phyloP scores from a whole-genome alignment of 2,113 vertebrate genomes.

The Siniperca knerii region DNA sequence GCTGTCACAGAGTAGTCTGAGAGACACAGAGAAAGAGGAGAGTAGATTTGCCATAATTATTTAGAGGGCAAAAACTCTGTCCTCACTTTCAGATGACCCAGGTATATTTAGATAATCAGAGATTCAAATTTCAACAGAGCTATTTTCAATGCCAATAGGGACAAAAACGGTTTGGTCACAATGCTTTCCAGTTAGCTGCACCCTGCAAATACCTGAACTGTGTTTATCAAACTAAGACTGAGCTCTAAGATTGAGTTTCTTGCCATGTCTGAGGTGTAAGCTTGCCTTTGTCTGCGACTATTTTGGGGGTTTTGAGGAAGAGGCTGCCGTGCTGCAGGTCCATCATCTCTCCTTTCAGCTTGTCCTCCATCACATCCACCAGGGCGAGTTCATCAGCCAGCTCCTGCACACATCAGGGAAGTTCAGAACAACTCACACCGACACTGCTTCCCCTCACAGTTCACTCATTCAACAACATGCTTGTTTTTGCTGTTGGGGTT shows the following conservation, averaged over 20 bases:
- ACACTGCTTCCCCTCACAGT: background rate
- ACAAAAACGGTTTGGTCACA: background rate
- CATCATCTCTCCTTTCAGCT: constrained; percentile 98
- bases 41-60: background rate
- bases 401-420: constrained; percentile 79
- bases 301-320: constrained; percentile 94
- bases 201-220: background rate
- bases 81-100: background rate
- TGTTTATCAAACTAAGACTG: background rate
- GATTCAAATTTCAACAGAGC: background rate
- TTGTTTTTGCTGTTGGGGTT: background rate
- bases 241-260: background rate
- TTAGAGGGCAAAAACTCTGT: background rate
- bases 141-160: background rate
- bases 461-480: background rate
- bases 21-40: background rate
- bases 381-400: constrained; percentile 94
- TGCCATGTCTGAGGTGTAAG: background rate
- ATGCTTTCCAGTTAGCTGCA: background rate
- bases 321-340: constrained; percentile 96
- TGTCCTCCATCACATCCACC: constrained; percentile 97
- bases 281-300: constrained; percentile 93
- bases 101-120: background rate
- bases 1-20: constrained; percentile 94
- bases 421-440: background rate